Conservation (phyloP, 2,888 invertebrate species). For the Uloborus plumipes region DNA sequence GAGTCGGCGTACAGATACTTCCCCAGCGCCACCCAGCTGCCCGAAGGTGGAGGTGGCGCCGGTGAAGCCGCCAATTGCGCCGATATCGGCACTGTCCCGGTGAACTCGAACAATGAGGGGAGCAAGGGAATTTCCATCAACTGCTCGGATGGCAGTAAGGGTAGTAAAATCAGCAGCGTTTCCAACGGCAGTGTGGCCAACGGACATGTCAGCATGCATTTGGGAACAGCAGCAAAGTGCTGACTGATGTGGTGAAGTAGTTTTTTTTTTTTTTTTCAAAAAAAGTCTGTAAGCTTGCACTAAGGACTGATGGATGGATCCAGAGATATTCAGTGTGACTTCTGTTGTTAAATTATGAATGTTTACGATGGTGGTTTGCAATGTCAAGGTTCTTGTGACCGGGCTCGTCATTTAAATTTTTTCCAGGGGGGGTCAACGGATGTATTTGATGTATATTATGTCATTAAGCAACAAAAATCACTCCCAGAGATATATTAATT, state of each 20-base stretch:
- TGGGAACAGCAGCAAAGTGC: conserved; percentile 53
- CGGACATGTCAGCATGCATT: conserved; percentile 56
- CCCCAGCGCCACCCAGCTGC: conserved; percentile 53
- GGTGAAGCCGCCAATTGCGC: background rate
- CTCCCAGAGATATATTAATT: no score
- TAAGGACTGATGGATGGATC: background rate
- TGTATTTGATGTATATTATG: no score
- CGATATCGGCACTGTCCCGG: background rate
- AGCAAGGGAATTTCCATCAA: conserved; percentile 54
- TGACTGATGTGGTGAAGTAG: conserved; percentile 33
- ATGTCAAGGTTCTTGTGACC: no score
- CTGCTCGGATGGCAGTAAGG: conserved; percentile 66
- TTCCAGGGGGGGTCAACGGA: no score
- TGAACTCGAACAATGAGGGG: conserved; percentile 16
- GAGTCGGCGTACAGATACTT: conserved; percentile 31
- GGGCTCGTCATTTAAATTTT: no score
- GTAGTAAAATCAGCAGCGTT: conserved; percentile 65
- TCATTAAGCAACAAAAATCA: no score
- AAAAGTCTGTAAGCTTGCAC: conserved; percentile 34
- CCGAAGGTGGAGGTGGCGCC: conserved; percentile 2
- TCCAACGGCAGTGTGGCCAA: conserved; percentile 66
- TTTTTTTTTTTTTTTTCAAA: conserved; percentile 28
- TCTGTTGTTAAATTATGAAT: no score
- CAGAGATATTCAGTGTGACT: no score
- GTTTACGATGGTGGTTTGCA: no score